Conservation (phyloP, 2,797 vertebrate species). For the Holocentrus rufus region DNA sequence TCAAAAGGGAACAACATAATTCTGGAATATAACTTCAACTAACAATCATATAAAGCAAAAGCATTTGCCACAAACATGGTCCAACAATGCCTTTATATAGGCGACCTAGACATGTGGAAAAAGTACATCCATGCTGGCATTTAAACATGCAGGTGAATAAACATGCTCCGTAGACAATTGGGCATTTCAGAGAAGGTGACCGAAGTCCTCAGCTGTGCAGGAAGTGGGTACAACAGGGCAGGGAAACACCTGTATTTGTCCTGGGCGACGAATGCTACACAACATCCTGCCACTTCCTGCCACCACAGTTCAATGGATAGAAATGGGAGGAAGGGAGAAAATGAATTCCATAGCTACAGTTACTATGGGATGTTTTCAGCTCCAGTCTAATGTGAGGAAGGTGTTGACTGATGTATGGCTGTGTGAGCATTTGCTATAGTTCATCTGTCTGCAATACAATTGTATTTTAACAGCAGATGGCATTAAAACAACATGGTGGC, state of each 20-base stretch:
- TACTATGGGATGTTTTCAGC: conserved; percentile 31
- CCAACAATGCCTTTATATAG: too few relatives aligned
- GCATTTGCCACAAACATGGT: conserved; percentile 2
- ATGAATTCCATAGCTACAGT: conserved; percentile 36
- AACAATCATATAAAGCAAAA: background rate
- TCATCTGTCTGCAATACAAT: background rate
- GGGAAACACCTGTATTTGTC: conserved; percentile 85
- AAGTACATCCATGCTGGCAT: conserved; percentile 1
- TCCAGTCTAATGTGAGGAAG: background rate
- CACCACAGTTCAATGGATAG: conserved; percentile 36
- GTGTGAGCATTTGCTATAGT: background rate
- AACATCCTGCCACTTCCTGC: conserved; percentile 75
- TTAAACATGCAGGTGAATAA: conserved; percentile 56
- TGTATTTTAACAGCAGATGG: background rate
- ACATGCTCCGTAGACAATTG: conserved; percentile 44
- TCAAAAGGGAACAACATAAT: too few relatives aligned
- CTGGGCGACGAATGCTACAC: conserved; percentile 70
- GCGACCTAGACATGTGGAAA: background rate
- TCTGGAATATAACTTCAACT: too few relatives aligned
- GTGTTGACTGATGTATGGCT: background rate
- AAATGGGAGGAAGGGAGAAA: conserved; percentile 61
- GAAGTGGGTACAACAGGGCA: conserved; percentile 64
- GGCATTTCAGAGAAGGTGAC: conserved; percentile 48
- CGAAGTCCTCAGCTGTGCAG: conserved; percentile 68
- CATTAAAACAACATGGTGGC: background rate